Evolutionary conservation across 2,113 vertebrate genomes (phyloP).

Genomic region (Columba livia): DNA sequence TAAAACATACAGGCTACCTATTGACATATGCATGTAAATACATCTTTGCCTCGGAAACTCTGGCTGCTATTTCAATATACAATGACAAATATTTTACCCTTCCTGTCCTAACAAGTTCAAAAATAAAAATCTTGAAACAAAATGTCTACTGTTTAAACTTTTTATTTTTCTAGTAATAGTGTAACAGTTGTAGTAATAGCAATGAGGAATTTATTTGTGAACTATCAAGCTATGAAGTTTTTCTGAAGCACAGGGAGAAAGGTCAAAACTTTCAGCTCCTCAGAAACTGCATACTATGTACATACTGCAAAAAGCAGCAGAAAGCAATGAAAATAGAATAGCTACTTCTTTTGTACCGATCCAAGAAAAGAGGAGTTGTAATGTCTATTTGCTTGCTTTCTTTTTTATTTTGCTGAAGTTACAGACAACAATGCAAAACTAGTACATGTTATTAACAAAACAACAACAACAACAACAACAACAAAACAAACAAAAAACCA

Average conservation of each 20-base stretch:
- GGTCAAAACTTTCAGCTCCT: not conserved
- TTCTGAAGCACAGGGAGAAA: not conserved
- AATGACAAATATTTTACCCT: not conserved
- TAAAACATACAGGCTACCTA: not conserved
- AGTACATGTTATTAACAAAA: not conserved
- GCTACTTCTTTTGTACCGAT: not conserved
- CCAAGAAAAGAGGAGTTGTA: not conserved
- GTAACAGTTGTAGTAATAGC: not conserved
- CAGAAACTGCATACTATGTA: not conserved
- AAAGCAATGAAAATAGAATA: not conserved
- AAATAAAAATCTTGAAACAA: not conserved
- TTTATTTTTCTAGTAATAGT: not conserved
- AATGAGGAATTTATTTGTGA: not conserved
- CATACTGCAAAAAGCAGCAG: not conserved
- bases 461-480: too few relatives aligned
- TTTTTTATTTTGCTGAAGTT: not conserved
- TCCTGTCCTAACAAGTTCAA: not conserved
- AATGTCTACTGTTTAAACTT: not conserved
- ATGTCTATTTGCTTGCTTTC: not conserved
- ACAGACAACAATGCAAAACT: not conserved
- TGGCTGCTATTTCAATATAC: not conserved
- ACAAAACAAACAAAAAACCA: not conserved
- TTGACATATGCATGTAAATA: not conserved
- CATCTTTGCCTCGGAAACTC: not conserved
- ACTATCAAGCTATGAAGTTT: not conserved